Base-by-base conservation (phyloP, 2,113 vertebrate species). In the Theropithecus gelada region DNA sequence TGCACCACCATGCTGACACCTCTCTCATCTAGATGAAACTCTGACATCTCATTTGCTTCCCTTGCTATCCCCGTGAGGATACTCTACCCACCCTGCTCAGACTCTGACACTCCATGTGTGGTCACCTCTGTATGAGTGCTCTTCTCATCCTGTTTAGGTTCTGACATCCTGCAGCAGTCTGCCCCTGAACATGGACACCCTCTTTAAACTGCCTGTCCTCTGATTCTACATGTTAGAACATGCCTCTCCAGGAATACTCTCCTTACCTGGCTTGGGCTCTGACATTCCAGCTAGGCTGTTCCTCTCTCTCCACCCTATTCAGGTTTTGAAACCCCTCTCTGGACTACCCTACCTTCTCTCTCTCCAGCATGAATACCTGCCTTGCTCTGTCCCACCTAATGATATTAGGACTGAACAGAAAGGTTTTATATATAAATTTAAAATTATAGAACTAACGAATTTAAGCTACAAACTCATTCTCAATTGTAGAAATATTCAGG, bases 391-490 rank as follows among this genome's bases (percentile, higher is more conserved):
- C 18, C 68, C 20, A 85, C 30, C 12, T 83, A 88, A 72, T 45
- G 25, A 80, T n/a, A 84, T 20, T 35, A 94, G 30, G 68, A 96
- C 27, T 50, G 72, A 93, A 80, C 43, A 6, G 30, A n/a, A 94
- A 80, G 35, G 30, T 79, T 88, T 96, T 66, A 78, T 45, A 50
- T 5, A 45, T n/a, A 8, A 64, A 95, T 57, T 87, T 68, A 87
- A 95, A 68, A 68, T 43, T 84, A 32, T 23, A 92, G 40, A 85
- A 93, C 83, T 66, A 73, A 88, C 81, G 78, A 72, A 88, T 72
- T 94, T 91, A 89, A 45, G 25, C 22, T 93, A 78, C n/a, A 93
- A 84, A 73, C 22, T 79, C 50, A 82, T 27, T 94, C 20, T 48
- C 8, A 57, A 45, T 11, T 91, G 13, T 48, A 93, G 68, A 96